Base-by-base conservation (phyloP, 2,797 vertebrate genomes). In the Fistularia tabacaria region DNA sequence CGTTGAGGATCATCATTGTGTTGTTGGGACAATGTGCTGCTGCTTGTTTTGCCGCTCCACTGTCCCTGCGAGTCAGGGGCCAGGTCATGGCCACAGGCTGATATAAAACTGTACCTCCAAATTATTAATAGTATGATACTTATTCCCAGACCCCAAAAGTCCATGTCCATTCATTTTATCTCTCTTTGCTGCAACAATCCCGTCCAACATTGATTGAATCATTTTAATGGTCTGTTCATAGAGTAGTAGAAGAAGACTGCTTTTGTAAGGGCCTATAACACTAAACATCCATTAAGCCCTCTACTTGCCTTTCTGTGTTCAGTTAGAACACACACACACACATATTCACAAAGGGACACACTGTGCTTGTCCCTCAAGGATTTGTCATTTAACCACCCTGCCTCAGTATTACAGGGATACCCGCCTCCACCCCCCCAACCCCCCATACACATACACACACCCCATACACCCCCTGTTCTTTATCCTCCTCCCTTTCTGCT, bases 21-120 rank as follows among this genome's bases (percentile, higher is more conserved):
- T 66, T 72, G 51, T 86, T 87, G 84, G 85, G 84, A 85, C 51
- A 77, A 79, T 63, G 81, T 86, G 74, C 66, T 87, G 84, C 88
- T 91, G 90, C 85, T 79, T 82, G 80, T 86, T 78, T 83, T 86
- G 85, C 82, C 78, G 87, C 81, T 86, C 89, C 80, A 89, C 90
- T 91, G 88, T 90, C 82, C 79, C 88, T 66, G 80, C 85, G 88
- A 79, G 90, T 75, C 82, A 89, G 87, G 82, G 86, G 87, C 75
- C 84, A 79, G 85, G 87, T 86, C 88, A 84, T 62, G 75, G 82
- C 10, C 41, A 54, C 66, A 68, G 75, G 60, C 66, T 61, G 68
- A 64, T 64, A 61, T 48, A 38, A 62, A 59, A 13, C 45, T 14
- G 36, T 12, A 61, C 1, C 36, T 49, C 9, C 57, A n/a, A 46